Evolutionary conservation across 2,113 vertebrate genomes (phyloP).

Genomic region (Lasiurus borealis): DNA sequence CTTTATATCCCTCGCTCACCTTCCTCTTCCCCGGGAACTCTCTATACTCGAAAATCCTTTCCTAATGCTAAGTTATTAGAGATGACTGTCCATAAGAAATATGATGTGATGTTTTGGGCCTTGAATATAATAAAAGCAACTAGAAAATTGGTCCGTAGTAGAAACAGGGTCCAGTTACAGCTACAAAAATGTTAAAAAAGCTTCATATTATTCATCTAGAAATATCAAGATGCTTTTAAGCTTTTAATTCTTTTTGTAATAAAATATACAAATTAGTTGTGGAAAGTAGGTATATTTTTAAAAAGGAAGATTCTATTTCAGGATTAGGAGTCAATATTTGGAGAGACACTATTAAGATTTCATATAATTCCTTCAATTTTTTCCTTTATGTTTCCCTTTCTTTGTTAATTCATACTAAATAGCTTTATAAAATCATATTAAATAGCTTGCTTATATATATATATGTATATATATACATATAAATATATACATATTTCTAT

Average conservation of each 20-base stretch:
- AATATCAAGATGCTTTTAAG: background rate
- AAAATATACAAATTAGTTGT: background rate
- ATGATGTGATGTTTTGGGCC: background rate
- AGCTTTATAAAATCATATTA: constrained; percentile 2
- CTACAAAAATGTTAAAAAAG: background rate
- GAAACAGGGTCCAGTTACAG: background rate
- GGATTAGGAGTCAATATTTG: background rate
- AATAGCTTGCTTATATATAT: background rate
- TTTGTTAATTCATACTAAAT: background rate
- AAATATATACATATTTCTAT: background rate
- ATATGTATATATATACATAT: no score
- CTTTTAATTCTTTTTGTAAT: background rate
- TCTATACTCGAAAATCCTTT: background rate
- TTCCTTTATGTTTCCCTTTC: background rate
- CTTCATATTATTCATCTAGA: background rate
- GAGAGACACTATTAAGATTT: background rate
- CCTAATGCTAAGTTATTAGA: background rate
- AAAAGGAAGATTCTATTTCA: constrained; percentile 25
- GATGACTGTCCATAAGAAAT: background rate
- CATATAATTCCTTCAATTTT: background rate
- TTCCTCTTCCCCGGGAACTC: background rate
- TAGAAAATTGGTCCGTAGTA: background rate
- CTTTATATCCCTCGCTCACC: background rate
- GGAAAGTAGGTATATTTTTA: background rate
- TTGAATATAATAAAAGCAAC: background rate